A percentile compares a stretch with the other conserved stretches of the same genome.
These are phyloP conservation scores for Rhyacophila brunnea DNA, from an alignment of 1,140 invertebrate species.

Conservation along the genomic window DNA sequence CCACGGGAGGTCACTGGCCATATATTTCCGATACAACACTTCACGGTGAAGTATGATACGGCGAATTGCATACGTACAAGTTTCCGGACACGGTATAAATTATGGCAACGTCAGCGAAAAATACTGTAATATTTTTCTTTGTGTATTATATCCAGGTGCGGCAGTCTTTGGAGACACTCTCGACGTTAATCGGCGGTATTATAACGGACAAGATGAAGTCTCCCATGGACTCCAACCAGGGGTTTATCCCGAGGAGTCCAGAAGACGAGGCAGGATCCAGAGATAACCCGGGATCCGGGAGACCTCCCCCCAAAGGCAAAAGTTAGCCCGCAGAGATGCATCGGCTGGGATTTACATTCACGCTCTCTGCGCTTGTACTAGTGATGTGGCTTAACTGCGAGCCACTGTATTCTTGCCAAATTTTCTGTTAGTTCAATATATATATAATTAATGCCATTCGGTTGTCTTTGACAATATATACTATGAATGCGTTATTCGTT, in stretches of 20 bases:
- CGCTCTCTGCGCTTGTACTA: background rate
- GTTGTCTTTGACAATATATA: constrained; percentile 3
- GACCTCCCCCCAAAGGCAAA: background rate
- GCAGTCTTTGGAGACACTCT: constrained; percentile 61
- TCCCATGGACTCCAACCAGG: constrained; percentile 42
- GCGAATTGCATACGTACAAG: too few species aligned
- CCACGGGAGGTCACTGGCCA: too few species aligned
- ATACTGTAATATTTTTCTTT: too few species aligned
- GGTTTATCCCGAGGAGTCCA: constrained; percentile 3
- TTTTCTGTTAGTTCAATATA: constrained; percentile 36
- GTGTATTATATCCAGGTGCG: constrained; percentile 56
- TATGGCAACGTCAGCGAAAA: too few species aligned
- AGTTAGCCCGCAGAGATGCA: constrained; percentile 9
- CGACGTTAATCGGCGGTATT: constrained; percentile 50
- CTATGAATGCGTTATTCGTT: background rate
- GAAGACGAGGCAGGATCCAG: background rate
- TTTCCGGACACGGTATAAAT: too few species aligned
- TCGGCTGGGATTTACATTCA: background rate
- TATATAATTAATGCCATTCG: constrained; percentile 20
- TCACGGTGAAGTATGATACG: too few species aligned
- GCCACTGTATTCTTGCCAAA: constrained; percentile 31
- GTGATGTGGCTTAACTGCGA: background rate
- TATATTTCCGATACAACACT: too few species aligned
- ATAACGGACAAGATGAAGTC: constrained; percentile 24
- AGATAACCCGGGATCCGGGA: background rate